Evolutionary conservation across 2,113 vertebrate genomes (phyloP), one percentile per base, ranked within the genome.

Genomic region (Oryzias celebensis): DNA sequence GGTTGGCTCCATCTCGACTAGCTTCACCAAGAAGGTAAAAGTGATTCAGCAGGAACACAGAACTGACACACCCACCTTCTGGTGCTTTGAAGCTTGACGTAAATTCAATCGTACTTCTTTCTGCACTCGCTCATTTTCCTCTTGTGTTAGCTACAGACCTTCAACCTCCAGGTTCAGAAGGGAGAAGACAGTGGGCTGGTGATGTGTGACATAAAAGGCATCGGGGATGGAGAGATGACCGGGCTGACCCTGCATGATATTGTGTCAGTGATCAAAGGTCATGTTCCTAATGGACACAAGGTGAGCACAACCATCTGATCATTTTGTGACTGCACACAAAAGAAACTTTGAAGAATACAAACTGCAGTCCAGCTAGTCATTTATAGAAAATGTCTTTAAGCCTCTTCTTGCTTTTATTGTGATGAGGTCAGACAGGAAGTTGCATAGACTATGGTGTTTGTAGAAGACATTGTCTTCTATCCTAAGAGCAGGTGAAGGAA

Each of bases 1-100:
- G 88, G 90, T 91, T 66, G 91, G 91, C 52, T 71, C 78, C 16
- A 80, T 76, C 20, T 31, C 81, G 0, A 51, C 61, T 53, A 78
- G 91, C 84, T 91, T 91, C 73, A 92, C 90, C 42, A 90, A 89
- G 73, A 91, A 89, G 91, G 91, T 92, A 88, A 23, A 49, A 0
- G 0, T 41, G 2, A 14, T 58, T 14, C 61, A 36, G 14, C 15
- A 28, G 31, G 22, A 60, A 14, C 28, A 50, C 16, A 36, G 20
- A 18, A 10, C 20, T 49, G 18, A 12, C 10, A 20, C 1, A n/a
- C 7, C 22, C n/a, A 49, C 3, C 20, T 49, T n/a, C 13, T 13
- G n/a, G 7, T 2, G 20, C 13, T 36, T n/a, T 36, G 10, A 17
- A 13, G 17, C 52, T 55, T 41, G 31, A 26, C 12, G 7, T 8